Evolutionary conservation across 2,797 vertebrate genomes (phyloP), one percentile per base, ranked within the genome.

Genomic region (Tauraco hartlaubi): DNA sequence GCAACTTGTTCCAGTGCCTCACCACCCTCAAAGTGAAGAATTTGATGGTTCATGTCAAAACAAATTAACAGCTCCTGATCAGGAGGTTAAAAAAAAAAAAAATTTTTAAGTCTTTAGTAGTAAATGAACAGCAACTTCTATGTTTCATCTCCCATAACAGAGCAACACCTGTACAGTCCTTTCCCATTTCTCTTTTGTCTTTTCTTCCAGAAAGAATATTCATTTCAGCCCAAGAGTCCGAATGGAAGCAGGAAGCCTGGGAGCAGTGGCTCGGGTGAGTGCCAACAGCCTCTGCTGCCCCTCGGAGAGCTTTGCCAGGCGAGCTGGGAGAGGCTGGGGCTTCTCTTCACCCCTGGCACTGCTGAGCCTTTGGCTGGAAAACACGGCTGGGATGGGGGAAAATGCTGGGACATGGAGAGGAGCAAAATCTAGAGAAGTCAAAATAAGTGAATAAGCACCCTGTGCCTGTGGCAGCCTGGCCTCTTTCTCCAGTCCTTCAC

Each of bases 201-300:
- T 94, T 94, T 77, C 88, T 96, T 94, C 90, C 97, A 99, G 99
- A 99, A 99, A 97, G 97, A 98, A 85, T 99, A 99, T 95, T 99
- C 97, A 92, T 97, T 99, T 43, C 97, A 96, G 79, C 88, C 98
- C 94, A 98, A 97, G 88, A 97, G 97, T 92, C 95, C 93, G 6
- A 96, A 90, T 81, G 98, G 97, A 96, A 98, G 98, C 9, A 93
- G 98, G 95, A 98, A 98, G 78, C 98, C 98, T 25, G 68, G 79
- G 67, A 92, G 96, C 59, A 93, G 98, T 22, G 79, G 96, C 74
- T 90, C 94, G 82, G 98, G 99, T 99, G 91, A 98, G 99, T 98
- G 80, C 31, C 33, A 33, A 16, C 48, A 74, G 68, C 25, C 21
- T 0, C 0, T 5, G 9, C 58, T 86, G 73, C 17, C 33, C 76